Conservation (phyloP, 2,113 vertebrate species). For the Rhinolophus sinicus region DNA sequence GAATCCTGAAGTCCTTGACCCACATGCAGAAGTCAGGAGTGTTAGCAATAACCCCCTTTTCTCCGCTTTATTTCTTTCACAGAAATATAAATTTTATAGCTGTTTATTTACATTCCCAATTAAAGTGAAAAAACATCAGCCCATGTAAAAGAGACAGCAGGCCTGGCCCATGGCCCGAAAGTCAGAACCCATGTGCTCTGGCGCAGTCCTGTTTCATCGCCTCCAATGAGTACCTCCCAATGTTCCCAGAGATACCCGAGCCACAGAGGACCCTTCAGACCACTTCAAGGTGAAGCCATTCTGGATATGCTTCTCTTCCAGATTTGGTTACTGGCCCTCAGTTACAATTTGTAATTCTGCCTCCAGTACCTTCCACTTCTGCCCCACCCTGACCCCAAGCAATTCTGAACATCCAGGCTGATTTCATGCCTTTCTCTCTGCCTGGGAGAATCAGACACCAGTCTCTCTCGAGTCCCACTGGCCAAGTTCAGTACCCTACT, state of each 20-base stretch:
- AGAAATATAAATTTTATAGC: background rate
- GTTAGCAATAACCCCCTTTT: too few species aligned
- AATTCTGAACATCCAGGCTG: too few species aligned
- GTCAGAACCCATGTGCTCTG: background rate
- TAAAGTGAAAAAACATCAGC: background rate
- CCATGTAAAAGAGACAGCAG: background rate
- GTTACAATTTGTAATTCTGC: background rate
- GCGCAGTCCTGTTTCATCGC: too few species aligned
- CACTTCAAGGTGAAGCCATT: background rate
- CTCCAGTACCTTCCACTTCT: background rate
- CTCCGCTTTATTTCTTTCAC: too few species aligned
- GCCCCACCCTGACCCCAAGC: fast-evolving
- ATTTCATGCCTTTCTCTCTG: background rate
- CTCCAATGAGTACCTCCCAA: fast-evolving
- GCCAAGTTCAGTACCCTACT: background rate
- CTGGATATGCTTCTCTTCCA: background rate
- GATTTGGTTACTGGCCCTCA: background rate
- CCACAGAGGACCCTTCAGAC: background rate
- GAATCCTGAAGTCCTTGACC: background rate
- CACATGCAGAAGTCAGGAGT: background rate
- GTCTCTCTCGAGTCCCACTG: background rate
- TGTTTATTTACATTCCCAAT: background rate
- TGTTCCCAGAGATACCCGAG: background rate
- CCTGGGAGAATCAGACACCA: too few species aligned
- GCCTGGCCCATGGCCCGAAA: fast-evolving